Evolutionary conservation across 1,140 invertebrate genomes (phyloP).

Genomic region (Babylonia areolata): DNA sequence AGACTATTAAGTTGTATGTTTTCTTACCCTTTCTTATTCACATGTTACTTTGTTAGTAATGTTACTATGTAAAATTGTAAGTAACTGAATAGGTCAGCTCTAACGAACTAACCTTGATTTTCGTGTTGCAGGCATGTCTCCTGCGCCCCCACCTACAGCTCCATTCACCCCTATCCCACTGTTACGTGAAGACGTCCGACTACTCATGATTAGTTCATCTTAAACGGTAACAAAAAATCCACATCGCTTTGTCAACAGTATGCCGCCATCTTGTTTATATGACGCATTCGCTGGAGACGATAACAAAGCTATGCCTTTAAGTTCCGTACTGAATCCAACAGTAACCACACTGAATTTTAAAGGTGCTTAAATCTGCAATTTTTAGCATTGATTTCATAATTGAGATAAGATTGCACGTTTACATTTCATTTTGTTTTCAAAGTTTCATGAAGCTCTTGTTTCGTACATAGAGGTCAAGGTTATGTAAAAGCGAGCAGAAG

Average conservation of each 20-base stretch:
- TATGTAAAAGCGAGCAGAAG: background rate
- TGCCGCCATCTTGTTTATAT: constrained; percentile 34
- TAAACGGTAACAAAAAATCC: background rate
- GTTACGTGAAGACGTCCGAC: background rate
- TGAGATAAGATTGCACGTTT: too few relatives aligned
- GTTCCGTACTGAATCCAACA: background rate
- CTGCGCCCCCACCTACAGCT: background rate
- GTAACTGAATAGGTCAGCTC: too few relatives aligned
- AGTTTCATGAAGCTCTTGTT: background rate
- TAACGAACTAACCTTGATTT: constrained; percentile 2
- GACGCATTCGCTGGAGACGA: constrained; percentile 27
- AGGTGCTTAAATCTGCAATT: too few relatives aligned
- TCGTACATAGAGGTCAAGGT: background rate
- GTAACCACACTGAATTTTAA: too few relatives aligned
- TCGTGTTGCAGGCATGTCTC: background rate
- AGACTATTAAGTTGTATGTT: too few relatives aligned
- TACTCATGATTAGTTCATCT: constrained; percentile 7
- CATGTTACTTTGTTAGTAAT: too few relatives aligned
- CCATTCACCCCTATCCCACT: background rate
- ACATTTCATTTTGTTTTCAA: too few relatives aligned
- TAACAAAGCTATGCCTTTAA: background rate
- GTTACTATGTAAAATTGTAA: too few relatives aligned
- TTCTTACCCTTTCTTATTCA: too few relatives aligned
- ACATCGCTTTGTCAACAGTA: background rate
- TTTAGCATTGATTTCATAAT: too few relatives aligned